Conservation (phyloP, 2,113 vertebrate genomes). For the Trematomus loennbergii region DNA sequence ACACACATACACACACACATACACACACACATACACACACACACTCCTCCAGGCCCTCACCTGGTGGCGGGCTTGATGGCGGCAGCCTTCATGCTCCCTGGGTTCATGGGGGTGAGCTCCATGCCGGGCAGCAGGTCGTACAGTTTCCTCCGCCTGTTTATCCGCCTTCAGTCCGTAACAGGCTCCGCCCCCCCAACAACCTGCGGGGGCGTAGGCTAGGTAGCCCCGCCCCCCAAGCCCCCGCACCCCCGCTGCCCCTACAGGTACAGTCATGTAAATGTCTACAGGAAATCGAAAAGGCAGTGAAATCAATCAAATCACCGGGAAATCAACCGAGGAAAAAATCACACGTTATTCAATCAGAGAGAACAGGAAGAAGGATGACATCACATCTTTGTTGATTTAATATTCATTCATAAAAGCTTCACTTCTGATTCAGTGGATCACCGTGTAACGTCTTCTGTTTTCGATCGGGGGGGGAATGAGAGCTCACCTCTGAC, state of each 20-base stretch:
- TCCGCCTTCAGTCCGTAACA: constrained; percentile 92
- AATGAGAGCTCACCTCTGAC: constrained; percentile 88
- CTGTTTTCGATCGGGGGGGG: not conserved
- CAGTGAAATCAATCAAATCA: constrained; percentile 98
- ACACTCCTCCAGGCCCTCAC: constrained; percentile 69
- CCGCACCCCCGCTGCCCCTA: constrained; percentile 99
- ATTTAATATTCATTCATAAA: too few species aligned
- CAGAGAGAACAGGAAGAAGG: constrained; percentile 33
- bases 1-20: too few species aligned
- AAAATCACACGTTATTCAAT: constrained; percentile 73
- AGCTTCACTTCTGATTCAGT: too few species aligned
- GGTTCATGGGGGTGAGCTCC: constrained; percentile 96
- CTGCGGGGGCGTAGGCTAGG: constrained; percentile 89
- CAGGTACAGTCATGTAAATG: constrained; percentile 99
- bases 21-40: too few species aligned
- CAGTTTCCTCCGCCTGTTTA: constrained; percentile 93
- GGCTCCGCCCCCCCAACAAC: constrained; percentile 75
- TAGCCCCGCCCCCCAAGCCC: constrained; percentile 97
- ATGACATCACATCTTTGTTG: constrained; percentile 14
- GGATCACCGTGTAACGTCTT: not conserved
- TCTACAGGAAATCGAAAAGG: constrained; percentile 99
- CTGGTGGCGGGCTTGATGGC: constrained; percentile 94
- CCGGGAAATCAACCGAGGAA: constrained; percentile 87
- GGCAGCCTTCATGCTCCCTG: constrained; percentile 89
- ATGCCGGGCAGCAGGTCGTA: constrained; percentile 97